Base-by-base conservation (phyloP, 1,140 invertebrate species). In the Drosophila albomicans region DNA sequence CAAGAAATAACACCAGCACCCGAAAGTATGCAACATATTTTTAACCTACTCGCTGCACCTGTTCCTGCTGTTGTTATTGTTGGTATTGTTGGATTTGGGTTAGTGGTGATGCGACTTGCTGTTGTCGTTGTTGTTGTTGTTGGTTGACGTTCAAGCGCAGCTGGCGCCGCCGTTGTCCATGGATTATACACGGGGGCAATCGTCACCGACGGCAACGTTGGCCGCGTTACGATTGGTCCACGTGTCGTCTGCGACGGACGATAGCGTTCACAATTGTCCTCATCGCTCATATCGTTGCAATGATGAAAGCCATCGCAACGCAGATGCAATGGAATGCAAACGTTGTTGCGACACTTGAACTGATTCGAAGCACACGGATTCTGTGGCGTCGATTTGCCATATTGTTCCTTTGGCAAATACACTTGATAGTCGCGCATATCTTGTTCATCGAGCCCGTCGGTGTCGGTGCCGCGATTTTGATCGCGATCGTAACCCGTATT, bases 251-350 rank as follows among this genome's bases (percentile, higher is more conserved):
- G 13, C 0, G 66, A 68, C 52, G 52, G 5, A 49, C 25, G 48
- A 54, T 92, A 92, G 6, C 51, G 67, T 2, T 90, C 94, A 88
- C 95, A 96, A 86, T 94, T 91, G 68, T 88, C 88, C 93, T 98
- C 97, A 88, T 98, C 97, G 71, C 96, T 95, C 88, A 94, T 93
- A 92, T 96, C 96, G 35, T 95, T 93, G 93, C 96, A 97, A 82
- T 97, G 95, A 89, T 94, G 93, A 81, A 95, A 94, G 72, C 95
- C 95, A 91, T 98, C 96, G 93, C 97, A 98, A 52, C 94, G 93
- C 89, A 95, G 94, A 3, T 94, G 93, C 45, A 93, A 91, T 28
- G 94, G 93, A 75, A 97, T 95, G 93, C 97, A 98, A 80, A 94
- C 94, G 72, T 95, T 95, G 48, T 63, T 76, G 25, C 76, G 92